Evolutionary conservation across 1,140 invertebrate species (phyloP).

Genomic region (Penaeus vannamei): DNA sequence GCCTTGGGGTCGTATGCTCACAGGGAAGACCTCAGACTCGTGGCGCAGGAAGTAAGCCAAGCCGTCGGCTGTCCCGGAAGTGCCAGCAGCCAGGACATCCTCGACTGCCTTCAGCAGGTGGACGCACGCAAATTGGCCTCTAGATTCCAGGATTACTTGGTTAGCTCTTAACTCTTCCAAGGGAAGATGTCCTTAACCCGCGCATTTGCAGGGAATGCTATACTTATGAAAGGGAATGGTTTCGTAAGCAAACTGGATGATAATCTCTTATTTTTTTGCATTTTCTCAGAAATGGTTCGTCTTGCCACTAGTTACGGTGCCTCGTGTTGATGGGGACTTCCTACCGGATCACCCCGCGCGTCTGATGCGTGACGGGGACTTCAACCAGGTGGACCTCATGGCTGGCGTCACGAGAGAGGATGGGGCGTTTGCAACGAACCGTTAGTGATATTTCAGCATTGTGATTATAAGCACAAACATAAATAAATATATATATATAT

Average conservation of each 20-base stretch:
- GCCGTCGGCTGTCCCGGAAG: not conserved
- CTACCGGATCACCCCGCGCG: not conserved
- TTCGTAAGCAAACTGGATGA: not conserved
- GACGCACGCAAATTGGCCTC: not conserved
- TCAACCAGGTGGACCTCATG: constrained; percentile 19
- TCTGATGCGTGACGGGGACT: not conserved
- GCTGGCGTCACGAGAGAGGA: not conserved
- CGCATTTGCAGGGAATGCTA: no score
- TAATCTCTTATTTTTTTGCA: not conserved
- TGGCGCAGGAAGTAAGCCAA: not conserved
- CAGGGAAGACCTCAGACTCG: constrained; percentile 38
- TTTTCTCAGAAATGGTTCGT: not conserved
- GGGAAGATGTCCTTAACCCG: not conserved
- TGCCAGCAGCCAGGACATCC: not conserved
- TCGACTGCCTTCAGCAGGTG: not conserved
- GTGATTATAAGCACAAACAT: no score
- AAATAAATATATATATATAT: no score
- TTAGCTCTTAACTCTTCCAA: not conserved
- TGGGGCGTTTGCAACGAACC: not conserved
- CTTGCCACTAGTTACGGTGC: not conserved
- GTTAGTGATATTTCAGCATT: not conserved
- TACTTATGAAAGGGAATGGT: not conserved
- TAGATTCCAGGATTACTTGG: not conserved
- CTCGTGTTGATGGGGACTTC: constrained; percentile 1
- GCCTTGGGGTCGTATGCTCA: constrained; percentile 70